Percentiles rank a stretch among this genome's conserved stretches.
Conservation (phyloP, 1,140 invertebrate genomes). For the Leptopilina clavipes region DNA sequence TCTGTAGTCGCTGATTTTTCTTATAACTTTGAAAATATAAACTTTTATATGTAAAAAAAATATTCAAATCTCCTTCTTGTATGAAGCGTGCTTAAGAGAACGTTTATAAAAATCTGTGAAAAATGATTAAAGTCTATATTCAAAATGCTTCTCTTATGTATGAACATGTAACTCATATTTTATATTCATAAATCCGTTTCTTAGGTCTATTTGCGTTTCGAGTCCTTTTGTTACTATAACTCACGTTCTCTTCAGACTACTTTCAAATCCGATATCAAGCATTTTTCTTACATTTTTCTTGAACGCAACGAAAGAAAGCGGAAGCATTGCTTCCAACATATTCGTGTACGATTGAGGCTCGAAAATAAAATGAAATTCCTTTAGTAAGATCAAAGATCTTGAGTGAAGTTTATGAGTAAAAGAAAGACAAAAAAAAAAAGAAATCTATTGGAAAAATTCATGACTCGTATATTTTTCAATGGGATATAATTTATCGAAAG, state of each 20-base stretch:
- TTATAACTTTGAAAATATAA: too few relatives aligned
- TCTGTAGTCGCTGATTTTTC: too few relatives aligned
- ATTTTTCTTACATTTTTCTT: constrained; percentile 24
- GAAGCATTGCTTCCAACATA: constrained; percentile 5
- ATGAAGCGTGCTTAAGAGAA: too few relatives aligned
- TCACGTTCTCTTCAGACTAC: background rate
- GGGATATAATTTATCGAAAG: constrained; percentile 1
- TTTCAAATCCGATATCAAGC: constrained; percentile 23
- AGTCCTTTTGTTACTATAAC: constrained; percentile 25
- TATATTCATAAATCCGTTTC: constrained; percentile 27
- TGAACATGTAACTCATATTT: background rate
- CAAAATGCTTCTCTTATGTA: background rate
- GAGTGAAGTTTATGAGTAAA: constrained; percentile 19
- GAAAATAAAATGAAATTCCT: constrained; percentile 23
- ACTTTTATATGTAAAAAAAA: too few relatives aligned
- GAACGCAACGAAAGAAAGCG: background rate
- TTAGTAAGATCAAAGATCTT: constrained; percentile 22
- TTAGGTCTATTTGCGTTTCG: constrained; percentile 18
- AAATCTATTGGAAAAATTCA: constrained; percentile 12
- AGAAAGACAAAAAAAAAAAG: background rate
- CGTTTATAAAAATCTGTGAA: background rate
- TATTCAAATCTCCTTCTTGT: too few relatives aligned
- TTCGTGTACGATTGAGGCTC: constrained; percentile 25
- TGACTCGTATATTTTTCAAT: background rate
- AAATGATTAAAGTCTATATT: background rate